phyloP scores from a whole-genome alignment of 2,888 invertebrate species.

The Allacma fusca region DNA sequence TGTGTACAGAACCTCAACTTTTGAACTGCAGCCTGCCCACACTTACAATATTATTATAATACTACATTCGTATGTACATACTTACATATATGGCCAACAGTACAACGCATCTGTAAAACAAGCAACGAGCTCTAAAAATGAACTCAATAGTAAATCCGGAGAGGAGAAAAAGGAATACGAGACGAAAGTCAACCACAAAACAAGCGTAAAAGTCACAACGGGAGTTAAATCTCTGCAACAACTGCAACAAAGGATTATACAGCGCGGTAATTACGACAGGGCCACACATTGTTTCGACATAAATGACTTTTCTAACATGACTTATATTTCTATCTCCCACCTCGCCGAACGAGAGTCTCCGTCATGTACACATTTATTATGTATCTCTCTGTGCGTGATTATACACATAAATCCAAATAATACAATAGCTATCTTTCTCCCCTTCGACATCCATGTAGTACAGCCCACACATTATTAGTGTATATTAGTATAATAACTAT shows the following conservation, averaged over 20 bases:
- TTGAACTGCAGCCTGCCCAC: too few species aligned
- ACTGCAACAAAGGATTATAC: conserved; percentile 31
- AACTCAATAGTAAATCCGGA: neutral
- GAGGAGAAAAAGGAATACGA: neutral
- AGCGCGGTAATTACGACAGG: conserved; percentile 36
- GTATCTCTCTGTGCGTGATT: neutral
- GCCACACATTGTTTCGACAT: conserved; percentile 44
- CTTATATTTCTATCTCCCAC: conserved; percentile 33
- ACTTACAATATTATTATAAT: too few species aligned
- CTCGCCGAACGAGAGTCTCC: neutral
- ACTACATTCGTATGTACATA: too few species aligned
- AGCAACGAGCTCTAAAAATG: too few species aligned
- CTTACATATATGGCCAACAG: too few species aligned
- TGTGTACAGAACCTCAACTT: too few species aligned
- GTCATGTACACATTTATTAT: neutral
- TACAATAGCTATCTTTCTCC: neutral
- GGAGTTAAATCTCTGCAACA: conserved; percentile 38
- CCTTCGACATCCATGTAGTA: neutral
- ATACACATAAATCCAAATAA: neutral
- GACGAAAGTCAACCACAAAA: neutral
- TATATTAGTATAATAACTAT: neutral
- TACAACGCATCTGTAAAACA: too few species aligned
- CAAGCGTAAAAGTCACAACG: conserved; percentile 31
- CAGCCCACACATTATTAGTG: neutral
- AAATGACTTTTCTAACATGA: conserved; percentile 33